These are phyloP conservation scores for Platycnemis pennipes DNA, from an alignment of 2,888 invertebrate genomes.

Conservation along the genomic window DNA sequence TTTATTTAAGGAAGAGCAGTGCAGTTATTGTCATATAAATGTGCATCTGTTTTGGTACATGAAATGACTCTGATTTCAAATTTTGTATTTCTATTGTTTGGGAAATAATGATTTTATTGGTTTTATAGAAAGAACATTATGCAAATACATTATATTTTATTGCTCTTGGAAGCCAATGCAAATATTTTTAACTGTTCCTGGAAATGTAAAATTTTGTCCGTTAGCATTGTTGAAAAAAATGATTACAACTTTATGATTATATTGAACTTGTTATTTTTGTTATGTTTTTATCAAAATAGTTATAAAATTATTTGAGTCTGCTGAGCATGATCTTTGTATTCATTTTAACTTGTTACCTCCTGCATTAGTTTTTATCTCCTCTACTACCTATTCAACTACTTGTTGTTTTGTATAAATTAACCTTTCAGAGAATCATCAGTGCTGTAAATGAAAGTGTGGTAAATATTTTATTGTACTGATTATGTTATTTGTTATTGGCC, in stretches of 20 bases:
- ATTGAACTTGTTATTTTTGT: conserved; percentile 29
- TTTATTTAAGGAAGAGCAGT: background rate
- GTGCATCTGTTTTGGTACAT: background rate
- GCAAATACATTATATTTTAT: background rate
- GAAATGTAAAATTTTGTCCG: background rate
- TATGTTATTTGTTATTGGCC: no score
- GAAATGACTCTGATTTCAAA: background rate
- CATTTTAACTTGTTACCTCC: background rate
- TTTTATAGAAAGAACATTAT: background rate
- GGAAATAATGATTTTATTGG: background rate
- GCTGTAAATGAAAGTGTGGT: no score
- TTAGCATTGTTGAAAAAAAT: conserved; percentile 28
- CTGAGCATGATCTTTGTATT: background rate
- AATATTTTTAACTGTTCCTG: conserved; percentile 3
- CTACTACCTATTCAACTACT: background rate
- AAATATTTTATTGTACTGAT: no score
- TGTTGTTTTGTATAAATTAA: background rate
- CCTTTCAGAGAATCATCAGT: no score
- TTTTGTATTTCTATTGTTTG: background rate
- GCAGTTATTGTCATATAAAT: background rate
- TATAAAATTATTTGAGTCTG: conserved; percentile 36
- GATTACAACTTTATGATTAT: conserved; percentile 24
- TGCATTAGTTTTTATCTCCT: background rate
- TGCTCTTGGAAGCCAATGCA: background rate
- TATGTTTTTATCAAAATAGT: conserved; percentile 39